Evolutionary conservation across 2,888 invertebrate species (phyloP), one percentile per base, ranked within the genome.

Genomic region (Dichetophora obliterata): DNA sequence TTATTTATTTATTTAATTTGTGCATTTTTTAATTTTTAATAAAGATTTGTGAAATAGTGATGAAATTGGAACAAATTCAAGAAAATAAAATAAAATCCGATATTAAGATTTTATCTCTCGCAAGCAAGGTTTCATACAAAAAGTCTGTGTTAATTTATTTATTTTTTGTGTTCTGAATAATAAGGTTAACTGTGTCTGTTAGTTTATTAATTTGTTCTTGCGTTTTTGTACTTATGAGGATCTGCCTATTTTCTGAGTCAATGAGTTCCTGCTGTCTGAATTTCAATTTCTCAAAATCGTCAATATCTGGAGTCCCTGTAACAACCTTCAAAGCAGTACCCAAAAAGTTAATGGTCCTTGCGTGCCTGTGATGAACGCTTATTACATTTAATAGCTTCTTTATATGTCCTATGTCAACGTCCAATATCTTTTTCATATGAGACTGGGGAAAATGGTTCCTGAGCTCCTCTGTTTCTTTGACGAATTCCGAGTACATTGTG

Each of bases 71-170:
- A n/a, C n/a, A n/a, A n/a, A n/a, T n/a, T n/a, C n/a, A n/a, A n/a
- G n/a, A n/a, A n/a, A n/a, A n/a, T n/a, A n/a, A n/a, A n/a, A n/a
- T n/a, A n/a, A n/a, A n/a, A n/a, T 81, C 78, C 0, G 66, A 75
- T 69, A 81, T 75, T 16, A 79, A 3, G 19, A 80, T 79, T 76
- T 71, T 77, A 59, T 78, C 69, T 78, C 79, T 80, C 24, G 79
- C 52, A 22, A 78, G 72, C 19, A 79, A 24, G 6, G 54, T 77
- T 57, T 78, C 76, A 54, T 77, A 79, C 11, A 77, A 65, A 50
- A 76, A 65, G 16, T 19, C 73, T 19, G 75, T 78, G 19, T 79
- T 50, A 19, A 79, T 77, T 0, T 75, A 50, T 54, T 65, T 71
- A 24, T 43, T 50, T 24, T 77, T 77, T 75, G 74, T 52, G 65